Conservation (phyloP, 2,797 vertebrate genomes). For the Tamandua tetradactyla region DNA sequence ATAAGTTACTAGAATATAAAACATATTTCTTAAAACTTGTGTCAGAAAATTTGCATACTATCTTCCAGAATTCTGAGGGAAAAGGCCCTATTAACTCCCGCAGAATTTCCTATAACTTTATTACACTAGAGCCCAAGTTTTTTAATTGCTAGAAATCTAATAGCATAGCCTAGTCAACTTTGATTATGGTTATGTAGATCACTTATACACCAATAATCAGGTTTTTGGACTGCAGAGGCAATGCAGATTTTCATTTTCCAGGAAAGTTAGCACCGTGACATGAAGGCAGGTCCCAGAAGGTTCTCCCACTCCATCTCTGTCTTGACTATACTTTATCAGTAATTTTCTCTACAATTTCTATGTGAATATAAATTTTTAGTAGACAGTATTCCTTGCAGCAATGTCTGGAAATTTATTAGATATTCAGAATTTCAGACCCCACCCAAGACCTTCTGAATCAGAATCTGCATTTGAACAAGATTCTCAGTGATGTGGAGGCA, state of each 20-base stretch:
- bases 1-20: too few relatives aligned
- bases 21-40: too few relatives aligned
- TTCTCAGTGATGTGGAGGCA: neutral
- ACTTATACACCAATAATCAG: neutral
- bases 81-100: neutral
- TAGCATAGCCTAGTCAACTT: neutral
- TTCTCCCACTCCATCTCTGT: neutral
- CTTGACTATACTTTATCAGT: neutral
- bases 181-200: neutral
- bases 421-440: neutral
- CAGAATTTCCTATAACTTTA: neutral
- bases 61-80: neutral
- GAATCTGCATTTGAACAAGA: slow-evolving; percentile 9
- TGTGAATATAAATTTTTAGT: neutral
- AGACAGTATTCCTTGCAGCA: neutral
- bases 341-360: neutral
- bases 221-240: neutral
- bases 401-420: neutral
- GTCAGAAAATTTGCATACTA: neutral
- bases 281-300: neutral
- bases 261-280: neutral
- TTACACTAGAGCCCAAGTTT: neutral
- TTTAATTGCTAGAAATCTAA: slow-evolving; percentile 30
- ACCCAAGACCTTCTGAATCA: neutral
- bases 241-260: neutral